phyloP scores from a whole-genome alignment of 2,113 vertebrate genomes.

The Lepus timidus region DNA sequence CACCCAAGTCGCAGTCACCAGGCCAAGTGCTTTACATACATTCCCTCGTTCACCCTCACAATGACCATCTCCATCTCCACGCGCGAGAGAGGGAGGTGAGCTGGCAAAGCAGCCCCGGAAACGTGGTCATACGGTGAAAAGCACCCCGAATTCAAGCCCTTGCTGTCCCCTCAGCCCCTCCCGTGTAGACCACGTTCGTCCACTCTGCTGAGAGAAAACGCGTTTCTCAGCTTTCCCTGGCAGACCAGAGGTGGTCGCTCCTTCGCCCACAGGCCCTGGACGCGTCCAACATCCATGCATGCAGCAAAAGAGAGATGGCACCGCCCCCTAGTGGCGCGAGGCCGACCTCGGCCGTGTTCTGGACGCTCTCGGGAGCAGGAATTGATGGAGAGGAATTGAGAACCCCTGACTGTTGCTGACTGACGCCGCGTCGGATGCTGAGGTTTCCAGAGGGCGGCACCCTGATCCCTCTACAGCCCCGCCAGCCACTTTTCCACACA shows the following conservation, averaged over 20 bases:
- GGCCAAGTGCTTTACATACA: not conserved
- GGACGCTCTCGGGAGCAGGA: not conserved
- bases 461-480: not conserved
- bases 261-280: rapidly evolving
- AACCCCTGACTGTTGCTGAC: not conserved
- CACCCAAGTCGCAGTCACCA: not conserved
- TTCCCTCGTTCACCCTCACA: not conserved
- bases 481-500: not conserved
- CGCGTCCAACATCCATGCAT: rapidly evolving
- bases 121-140: not conserved
- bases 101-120: not conserved
- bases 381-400: not conserved
- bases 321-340: slow-evolving; percentile 78
- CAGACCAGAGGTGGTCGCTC: not conserved
- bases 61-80: not conserved
- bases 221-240: rapidly evolving
- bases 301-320: slow-evolving; percentile 4
- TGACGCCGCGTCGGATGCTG: not conserved
- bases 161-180: not conserved
- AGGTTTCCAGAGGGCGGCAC: not conserved
- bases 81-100: not conserved
- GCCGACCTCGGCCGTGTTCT: not conserved
- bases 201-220: not conserved
- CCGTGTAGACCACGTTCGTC: not conserved
- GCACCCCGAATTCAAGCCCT: not conserved